Evolutionary conservation across 2,113 vertebrate genomes (phyloP), one percentile per base, ranked within the genome.

Genomic region (Sturnira hondurensis): DNA sequence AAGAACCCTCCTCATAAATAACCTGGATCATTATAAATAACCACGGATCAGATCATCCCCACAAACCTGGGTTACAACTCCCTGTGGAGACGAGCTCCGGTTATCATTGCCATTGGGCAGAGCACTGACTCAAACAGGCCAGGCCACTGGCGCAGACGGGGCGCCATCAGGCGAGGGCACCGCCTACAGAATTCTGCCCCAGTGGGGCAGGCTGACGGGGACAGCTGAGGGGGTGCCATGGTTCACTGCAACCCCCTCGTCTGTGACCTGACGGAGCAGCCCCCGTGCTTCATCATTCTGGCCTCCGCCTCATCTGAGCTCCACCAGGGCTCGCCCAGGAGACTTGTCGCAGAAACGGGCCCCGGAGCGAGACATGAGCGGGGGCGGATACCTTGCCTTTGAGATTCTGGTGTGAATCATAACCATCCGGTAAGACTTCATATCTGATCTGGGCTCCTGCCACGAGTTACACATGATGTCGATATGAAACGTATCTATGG

Each of bases 361-460:
- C 47, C 41, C 45, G 0, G 0, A 16, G 10, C 8, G 17, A 84
- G 71, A 47, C 4, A 16, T 68, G 28, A 52, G 56, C 76, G n/a
- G 77, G 58, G 82, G 67, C 74, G 67, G 43, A 52, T 4, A 17
- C 9, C 36, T 54, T 45, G 38, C 28, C 61, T 58, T 17, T 7
- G 7, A 19, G 43, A 43, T n/a, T 47, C 45, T 58, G 54, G 45
- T 38, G 5, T 19, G 47, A 88, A 88, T 6, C 50, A 33, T n/a
- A 6, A 7, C 43, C 33, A 81, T 7, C 47, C 58, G 63, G 8
- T 65, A 43, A 22, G 65, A 38, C n/a, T 4, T 41, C 52, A 20
- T 45, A 50, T n/a, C 93, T 85, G 80, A 63, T 45, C 80, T 65
- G n/a, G 36, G 67, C 74, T 52, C 76, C 41, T 91, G 70, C n/a